Evolutionary conservation across 2,113 vertebrate species (phyloP).

Genomic region (Atractosteus spatula): DNA sequence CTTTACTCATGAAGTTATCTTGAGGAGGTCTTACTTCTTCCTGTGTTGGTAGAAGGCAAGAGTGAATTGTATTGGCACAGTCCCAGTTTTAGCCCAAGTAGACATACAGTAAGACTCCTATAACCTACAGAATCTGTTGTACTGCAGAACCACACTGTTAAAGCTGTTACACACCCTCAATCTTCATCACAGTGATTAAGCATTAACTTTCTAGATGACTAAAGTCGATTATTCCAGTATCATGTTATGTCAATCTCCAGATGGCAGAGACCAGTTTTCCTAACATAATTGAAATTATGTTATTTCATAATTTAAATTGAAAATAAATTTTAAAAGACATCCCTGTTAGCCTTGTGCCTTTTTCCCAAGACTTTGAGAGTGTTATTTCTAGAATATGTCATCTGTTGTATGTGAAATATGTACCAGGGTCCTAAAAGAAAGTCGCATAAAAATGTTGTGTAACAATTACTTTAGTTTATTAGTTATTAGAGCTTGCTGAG

Average conservation of each 20-base stretch:
- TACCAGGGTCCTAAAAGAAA: no score
- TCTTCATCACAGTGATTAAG: constrained; percentile 13
- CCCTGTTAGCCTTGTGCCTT: no score
- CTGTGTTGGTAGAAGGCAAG: neutral
- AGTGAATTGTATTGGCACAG: neutral
- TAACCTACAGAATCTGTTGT: neutral
- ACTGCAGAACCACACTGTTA: neutral
- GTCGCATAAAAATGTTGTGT: no score
- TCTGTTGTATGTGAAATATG: no score
- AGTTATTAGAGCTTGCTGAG: no score
- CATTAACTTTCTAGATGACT: neutral
- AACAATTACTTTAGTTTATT: no score
- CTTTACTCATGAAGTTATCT: neutral
- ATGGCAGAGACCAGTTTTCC: neutral
- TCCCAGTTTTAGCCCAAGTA: neutral
- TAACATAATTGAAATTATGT: no score
- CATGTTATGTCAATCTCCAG: constrained; percentile 1
- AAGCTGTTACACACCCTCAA: neutral
- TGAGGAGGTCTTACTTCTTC: neutral
- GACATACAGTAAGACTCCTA: neutral
- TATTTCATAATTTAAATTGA: no score
- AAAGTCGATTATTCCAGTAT: constrained; percentile 3
- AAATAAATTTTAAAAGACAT: no score
- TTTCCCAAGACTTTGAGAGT: no score
- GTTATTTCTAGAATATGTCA: no score